phyloP scores from a whole-genome alignment of 2,113 vertebrate genomes.

The Phrynocephalus versicolor region DNA sequence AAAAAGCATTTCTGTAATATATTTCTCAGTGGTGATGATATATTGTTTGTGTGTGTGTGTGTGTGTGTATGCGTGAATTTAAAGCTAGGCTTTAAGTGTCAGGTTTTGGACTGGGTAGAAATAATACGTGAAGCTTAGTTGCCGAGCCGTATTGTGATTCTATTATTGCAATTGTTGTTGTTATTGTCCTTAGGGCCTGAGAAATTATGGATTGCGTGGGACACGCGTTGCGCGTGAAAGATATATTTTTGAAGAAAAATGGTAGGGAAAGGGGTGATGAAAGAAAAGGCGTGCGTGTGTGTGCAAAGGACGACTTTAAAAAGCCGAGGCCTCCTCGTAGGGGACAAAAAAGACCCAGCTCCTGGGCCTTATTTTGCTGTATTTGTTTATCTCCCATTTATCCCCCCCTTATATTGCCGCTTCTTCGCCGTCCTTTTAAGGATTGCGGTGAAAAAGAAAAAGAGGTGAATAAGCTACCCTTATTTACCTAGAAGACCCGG shows the following conservation, averaged over 20 bases:
- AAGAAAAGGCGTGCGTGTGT: neutral
- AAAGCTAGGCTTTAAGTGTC: neutral
- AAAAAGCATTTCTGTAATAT: too few species aligned
- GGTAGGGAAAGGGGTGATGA: neutral
- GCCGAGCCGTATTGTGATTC: neutral
- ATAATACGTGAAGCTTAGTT: neutral
- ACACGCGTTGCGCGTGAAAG: neutral
- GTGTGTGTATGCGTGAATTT: too few species aligned
- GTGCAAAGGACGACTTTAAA: neutral
- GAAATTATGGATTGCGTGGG: neutral
- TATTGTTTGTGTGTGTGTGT: too few species aligned
- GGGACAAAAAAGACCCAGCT: neutral
- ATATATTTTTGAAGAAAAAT: neutral
- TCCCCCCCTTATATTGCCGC: too few species aligned
- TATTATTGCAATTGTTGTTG: too few species aligned
- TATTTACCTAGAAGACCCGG: too few species aligned
- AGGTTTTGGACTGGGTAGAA: neutral
- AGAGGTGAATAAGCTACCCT: too few species aligned
- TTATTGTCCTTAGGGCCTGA: too few species aligned
- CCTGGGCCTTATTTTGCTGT: neutral
- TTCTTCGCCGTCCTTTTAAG: too few species aligned
- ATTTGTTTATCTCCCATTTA: too few species aligned
- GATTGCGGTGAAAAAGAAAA: too few species aligned
- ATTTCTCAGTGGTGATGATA: too few species aligned
- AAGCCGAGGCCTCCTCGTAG: neutral